Evolutionary conservation across 2,797 vertebrate species (phyloP), one percentile per base, ranked within the genome.

Genomic region (Naso thynnoides): DNA sequence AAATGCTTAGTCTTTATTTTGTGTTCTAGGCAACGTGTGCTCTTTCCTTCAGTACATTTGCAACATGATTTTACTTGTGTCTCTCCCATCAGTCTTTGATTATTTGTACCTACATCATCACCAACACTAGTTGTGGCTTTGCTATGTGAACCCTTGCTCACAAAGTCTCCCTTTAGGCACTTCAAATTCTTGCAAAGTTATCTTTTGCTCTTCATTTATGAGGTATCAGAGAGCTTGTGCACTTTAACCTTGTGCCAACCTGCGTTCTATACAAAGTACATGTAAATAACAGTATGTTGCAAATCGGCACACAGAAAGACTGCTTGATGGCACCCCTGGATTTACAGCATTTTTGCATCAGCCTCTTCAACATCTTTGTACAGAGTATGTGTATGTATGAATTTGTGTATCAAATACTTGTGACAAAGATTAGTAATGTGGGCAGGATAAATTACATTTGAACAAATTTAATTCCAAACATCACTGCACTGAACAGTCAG

Each of bases 1-100:
- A 72, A 84, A 57, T 84, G 84, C 81, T 82, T 67, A 39, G 56
- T 79, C 18, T 74, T 72, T 81, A 14, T 55, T 86, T 88, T 75
- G 29, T 63, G 23, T 38, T 50, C 23, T 36, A 31, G 42, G 23
- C 69, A 44, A 61, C 6, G 0, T 44, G 52, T 47, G 44, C 49
- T 45, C 29, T 69, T 50, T 61, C 33, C 42, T 16, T 11, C 6
- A 10, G 49, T 60, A 29, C 70, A 82, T 66, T 73, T 88, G 70
- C 64, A 76, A 63, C 33, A 73, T 56, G 13, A 18, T 78, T 73
- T 57, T 52, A 47, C 47, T 59, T 50, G 31, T 61, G 19, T 52
- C 16, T 65, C 39, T 33, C 15, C 21, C n/a, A 5, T 80, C 27
- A 18, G 8, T 50, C 41, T 50, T 23, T 64, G 45, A 23, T 49